Evolutionary conservation across 2,797 vertebrate genomes (phyloP).

Genomic region (Mus minutoides): DNA sequence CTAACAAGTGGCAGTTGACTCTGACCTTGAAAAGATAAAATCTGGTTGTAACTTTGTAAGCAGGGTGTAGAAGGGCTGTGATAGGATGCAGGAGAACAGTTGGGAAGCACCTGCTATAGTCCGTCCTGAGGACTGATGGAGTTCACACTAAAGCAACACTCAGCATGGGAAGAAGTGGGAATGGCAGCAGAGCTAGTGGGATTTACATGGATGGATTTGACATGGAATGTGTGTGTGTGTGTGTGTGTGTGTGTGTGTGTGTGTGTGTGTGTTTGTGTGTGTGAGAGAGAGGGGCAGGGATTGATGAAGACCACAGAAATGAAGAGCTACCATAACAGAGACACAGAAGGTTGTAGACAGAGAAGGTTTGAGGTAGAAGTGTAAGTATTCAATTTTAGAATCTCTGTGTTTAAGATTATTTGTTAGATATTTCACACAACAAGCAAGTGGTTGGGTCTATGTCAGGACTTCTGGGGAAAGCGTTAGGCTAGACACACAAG

Average conservation of each 20-base stretch:
- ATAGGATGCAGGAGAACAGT: neutral
- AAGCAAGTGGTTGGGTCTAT: neutral
- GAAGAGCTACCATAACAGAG: neutral
- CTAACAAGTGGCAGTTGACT: neutral
- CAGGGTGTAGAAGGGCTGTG: neutral
- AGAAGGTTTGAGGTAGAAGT: neutral
- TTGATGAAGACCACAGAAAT: neutral
- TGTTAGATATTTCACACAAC: neutral
- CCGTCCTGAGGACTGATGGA: no score
- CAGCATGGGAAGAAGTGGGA: neutral
- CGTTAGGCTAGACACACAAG: neutral
- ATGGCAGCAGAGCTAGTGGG: neutral
- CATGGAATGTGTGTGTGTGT: no score
- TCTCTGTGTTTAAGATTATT: neutral
- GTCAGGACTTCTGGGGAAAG: neutral
- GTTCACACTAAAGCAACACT: neutral
- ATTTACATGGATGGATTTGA: neutral
- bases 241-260: no score
- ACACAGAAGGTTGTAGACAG: neutral
- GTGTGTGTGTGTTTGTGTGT: no score
- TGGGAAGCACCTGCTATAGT: neutral
- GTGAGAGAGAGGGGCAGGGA: neutral
- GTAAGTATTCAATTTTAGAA: neutral
- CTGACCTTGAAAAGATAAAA: constrained; percentile 18
- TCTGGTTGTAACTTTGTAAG: neutral